These are phyloP conservation scores for Ischnura elegans DNA, from an alignment of 2,888 invertebrate genomes.

Conservation along the genomic window DNA sequence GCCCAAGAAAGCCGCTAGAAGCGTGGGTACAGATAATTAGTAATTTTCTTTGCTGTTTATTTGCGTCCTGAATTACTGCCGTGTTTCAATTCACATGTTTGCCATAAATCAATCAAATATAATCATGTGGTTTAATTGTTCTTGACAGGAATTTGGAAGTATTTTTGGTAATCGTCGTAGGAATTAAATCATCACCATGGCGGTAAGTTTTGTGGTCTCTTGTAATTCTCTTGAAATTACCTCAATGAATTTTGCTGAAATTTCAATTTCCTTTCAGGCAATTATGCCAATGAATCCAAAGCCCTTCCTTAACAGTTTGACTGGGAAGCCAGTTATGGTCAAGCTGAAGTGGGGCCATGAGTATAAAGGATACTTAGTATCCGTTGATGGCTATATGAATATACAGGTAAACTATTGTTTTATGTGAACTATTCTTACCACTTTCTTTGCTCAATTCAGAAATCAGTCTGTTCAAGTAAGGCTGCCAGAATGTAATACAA, in stretches of 20 bases:
- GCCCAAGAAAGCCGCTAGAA: too few relatives aligned
- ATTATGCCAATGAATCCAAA: constrained; percentile 98
- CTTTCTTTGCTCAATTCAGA: neutral
- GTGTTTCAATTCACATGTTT: neutral
- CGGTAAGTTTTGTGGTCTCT: neutral
- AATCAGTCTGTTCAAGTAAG: too few relatives aligned
- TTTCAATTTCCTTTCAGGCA: constrained; percentile 75
- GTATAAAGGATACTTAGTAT: constrained; percentile 98
- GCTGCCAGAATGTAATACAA: too few relatives aligned
- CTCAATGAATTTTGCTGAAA: neutral
- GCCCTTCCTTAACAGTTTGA: constrained; percentile 98
- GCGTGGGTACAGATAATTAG: neutral
- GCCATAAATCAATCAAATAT: neutral
- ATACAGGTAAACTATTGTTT: constrained; percentile 81
- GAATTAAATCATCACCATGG: constrained; percentile 4
- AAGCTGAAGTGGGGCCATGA: constrained; percentile 99
- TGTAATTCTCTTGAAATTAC: neutral
- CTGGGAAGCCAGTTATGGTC: constrained; percentile 98
- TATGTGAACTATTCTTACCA: neutral
- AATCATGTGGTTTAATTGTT: neutral
- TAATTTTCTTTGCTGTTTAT: too few relatives aligned
- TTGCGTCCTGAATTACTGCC: neutral
- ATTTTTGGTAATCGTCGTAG: neutral
- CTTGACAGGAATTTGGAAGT: neutral
- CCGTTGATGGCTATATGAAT: constrained; percentile 99